phyloP scores from a whole-genome alignment of 2,888 invertebrate species.

The Lithophane ornitopus region DNA sequence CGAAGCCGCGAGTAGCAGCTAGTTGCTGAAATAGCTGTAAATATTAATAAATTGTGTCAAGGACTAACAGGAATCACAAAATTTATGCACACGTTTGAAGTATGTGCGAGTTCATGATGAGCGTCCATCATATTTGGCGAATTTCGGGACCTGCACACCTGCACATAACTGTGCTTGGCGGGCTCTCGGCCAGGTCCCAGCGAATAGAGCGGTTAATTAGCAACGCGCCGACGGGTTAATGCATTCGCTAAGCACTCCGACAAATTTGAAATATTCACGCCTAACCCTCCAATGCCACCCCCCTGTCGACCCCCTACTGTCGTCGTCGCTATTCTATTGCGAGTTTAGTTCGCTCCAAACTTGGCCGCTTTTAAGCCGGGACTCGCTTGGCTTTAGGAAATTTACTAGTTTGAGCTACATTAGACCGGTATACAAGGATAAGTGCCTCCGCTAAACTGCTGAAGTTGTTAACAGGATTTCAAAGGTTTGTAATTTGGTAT shows the following conservation, averaged over 20 bases:
- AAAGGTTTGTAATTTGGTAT: conserved; percentile 69
- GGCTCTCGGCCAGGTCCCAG: neutral
- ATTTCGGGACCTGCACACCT: neutral
- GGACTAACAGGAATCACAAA: neutral
- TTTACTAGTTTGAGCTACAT: conserved; percentile 69
- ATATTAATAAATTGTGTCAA: neutral
- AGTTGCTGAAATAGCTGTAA: neutral
- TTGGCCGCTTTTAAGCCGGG: conserved; percentile 70
- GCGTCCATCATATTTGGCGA: neutral
- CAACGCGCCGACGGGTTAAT: conserved; percentile 48
- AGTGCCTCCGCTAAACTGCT: conserved; percentile 68
- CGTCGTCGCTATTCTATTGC: conserved; percentile 63
- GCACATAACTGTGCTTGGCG: neutral
- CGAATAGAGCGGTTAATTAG: conserved; percentile 26
- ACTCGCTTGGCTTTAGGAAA: conserved; percentile 68
- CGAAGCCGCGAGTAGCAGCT: too few species aligned
- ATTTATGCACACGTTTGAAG: neutral
- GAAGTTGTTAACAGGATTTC: conserved; percentile 72
- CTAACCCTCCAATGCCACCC: conserved; percentile 31
- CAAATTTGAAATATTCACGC: conserved; percentile 67
- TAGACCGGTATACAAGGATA: conserved; percentile 68
- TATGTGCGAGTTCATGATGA: neutral
- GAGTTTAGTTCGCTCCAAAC: conserved; percentile 66
- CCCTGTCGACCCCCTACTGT: conserved; percentile 12
- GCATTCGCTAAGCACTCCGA: conserved; percentile 63